These are phyloP conservation scores for Phyto melanocephala DNA, from an alignment of 2,888 invertebrate species.

Conservation along the genomic window DNA sequence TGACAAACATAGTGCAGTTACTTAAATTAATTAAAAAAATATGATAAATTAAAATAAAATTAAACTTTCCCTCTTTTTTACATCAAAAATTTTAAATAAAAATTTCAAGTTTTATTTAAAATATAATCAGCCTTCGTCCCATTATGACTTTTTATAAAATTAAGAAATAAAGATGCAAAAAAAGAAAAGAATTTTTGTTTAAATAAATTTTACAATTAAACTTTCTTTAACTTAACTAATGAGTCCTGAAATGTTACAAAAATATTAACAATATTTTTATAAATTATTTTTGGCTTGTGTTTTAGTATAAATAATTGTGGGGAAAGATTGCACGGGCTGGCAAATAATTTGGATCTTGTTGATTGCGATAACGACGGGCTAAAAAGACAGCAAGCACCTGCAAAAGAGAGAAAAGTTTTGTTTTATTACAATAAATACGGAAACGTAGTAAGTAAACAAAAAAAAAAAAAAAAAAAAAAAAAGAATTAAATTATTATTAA, in stretches of 20 bases:
- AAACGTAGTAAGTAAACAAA: neutral
- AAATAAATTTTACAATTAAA: neutral
- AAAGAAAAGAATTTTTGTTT: neutral
- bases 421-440: neutral
- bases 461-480: neutral
- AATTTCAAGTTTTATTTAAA: slow-evolving; percentile 44
- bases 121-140: slow-evolving; percentile 73
- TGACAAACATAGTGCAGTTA: too few species aligned
- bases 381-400: slow-evolving; percentile 91
- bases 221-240: slow-evolving; percentile 1
- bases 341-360: slow-evolving; percentile 86
- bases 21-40: too few species aligned
- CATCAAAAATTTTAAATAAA: too few species aligned
- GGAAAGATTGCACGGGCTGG: slow-evolving; percentile 87
- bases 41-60: too few species aligned
- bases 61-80: too few species aligned
- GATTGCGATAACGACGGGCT: slow-evolving; percentile 89
- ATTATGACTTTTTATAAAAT: slow-evolving; percentile 54
- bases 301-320: slow-evolving; percentile 76
- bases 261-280: neutral
- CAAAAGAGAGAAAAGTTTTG: slow-evolving; percentile 70
- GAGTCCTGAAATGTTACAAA: slow-evolving; percentile 1
- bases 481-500: neutral
- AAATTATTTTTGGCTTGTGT: neutral
- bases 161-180: slow-evolving; percentile 19